Percentiles rank a stretch among this genome's conserved stretches.
Evolutionary conservation across 2,888 invertebrate genomes (phyloP).

Genomic region (Drosophila picticornis): DNA sequence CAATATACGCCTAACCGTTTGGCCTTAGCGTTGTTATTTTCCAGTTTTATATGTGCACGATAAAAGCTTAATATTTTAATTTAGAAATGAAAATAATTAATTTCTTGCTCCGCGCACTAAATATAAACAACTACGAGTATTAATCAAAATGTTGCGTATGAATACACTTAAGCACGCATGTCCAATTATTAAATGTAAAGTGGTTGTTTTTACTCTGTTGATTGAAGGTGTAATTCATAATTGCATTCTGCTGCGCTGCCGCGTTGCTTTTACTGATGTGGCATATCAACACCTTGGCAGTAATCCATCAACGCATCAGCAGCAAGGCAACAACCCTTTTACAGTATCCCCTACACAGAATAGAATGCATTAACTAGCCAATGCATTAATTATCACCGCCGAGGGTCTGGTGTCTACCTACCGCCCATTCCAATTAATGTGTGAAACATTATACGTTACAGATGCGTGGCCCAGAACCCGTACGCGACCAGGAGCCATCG

Average conservation of each 20-base stretch:
- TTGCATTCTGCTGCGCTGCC: slow-evolving; percentile 29
- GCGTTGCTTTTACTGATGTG: slow-evolving; percentile 34
- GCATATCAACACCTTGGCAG: slow-evolving; percentile 68
- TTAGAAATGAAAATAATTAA: background rate
- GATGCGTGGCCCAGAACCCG: slow-evolving; percentile 86
- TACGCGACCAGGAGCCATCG: slow-evolving; percentile 84
- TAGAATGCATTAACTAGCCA: slow-evolving; percentile 18
- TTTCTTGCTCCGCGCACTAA: background rate
- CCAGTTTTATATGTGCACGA: background rate
- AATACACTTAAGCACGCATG: slow-evolving; percentile 1
- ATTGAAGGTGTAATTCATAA: slow-evolving; percentile 37
- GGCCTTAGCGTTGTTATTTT: background rate
- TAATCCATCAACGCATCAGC: slow-evolving; percentile 49
- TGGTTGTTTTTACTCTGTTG: background rate
- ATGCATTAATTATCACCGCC: slow-evolving; percentile 74
- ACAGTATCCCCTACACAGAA: background rate
- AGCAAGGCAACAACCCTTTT: slow-evolving; percentile 12
- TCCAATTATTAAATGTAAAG: background rate
- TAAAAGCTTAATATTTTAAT: slow-evolving; percentile 1
- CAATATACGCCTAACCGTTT: background rate
- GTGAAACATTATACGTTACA: slow-evolving; percentile 75
- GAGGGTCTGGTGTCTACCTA: slow-evolving; percentile 50
- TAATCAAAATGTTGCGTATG: slow-evolving; percentile 2
- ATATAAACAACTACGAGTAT: background rate
- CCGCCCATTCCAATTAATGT: slow-evolving; percentile 46